Percentiles rank a stretch among this genome's conserved stretches.
Evolutionary conservation across 2,113 vertebrate species (phyloP).

Genomic region (Heterotilapia buettikoferi): DNA sequence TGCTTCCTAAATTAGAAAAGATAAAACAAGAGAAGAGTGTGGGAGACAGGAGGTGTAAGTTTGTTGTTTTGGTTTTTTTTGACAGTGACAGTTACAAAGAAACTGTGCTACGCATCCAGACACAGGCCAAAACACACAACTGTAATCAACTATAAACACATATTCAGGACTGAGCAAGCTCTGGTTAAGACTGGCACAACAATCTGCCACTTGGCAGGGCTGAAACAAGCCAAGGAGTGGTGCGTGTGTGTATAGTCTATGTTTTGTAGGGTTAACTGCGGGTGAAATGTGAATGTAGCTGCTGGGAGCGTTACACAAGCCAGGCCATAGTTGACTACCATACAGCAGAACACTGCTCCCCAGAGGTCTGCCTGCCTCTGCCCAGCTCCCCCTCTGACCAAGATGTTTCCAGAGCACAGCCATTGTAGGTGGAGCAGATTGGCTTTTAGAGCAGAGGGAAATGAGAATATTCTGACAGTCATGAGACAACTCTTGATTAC

Average conservation of each 20-base stretch:
- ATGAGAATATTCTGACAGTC: background rate
- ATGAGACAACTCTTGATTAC: background rate
- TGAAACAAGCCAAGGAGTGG: slow-evolving; percentile 26
- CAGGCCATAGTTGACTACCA: slow-evolving; percentile 62
- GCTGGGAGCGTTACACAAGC: slow-evolving; percentile 60
- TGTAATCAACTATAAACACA: slow-evolving; percentile 39
- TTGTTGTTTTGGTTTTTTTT: background rate
- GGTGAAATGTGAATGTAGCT: slow-evolving; percentile 61
- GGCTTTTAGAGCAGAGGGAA: background rate
- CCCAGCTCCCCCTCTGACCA: slow-evolving; percentile 31
- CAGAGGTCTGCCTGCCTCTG: slow-evolving; percentile 49
- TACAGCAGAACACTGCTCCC: slow-evolving; percentile 67
- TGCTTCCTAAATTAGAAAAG: background rate
- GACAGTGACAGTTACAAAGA: background rate
- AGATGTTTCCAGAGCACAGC: slow-evolving; percentile 33
- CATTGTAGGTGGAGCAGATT: slow-evolving; percentile 25
- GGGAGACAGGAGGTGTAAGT: background rate
- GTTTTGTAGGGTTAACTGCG: slow-evolving; percentile 54
- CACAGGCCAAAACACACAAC: slow-evolving; percentile 18
- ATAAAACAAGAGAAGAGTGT: background rate
- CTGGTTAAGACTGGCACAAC: slow-evolving; percentile 32
- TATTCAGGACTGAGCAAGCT: background rate
- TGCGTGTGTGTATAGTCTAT: slow-evolving; percentile 22
- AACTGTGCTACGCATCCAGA: background rate
- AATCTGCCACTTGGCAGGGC: slow-evolving; percentile 9